These are phyloP conservation scores for Boloria selene DNA, from an alignment of 2,888 invertebrate species.

Conservation along the genomic window DNA sequence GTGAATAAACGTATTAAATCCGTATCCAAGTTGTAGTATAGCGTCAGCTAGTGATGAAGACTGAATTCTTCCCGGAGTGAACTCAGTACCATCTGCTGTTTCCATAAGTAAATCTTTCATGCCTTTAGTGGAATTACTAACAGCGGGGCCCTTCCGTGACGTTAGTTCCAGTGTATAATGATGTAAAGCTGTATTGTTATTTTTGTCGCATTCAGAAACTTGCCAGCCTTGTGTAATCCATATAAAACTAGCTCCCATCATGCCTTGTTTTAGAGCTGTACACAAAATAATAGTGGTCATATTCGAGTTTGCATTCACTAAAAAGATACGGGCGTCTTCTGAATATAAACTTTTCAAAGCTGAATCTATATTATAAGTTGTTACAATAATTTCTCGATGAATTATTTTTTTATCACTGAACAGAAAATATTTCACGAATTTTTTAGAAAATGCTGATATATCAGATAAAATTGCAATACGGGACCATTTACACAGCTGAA, in stretches of 20 bases:
- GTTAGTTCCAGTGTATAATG: constrained; percentile 46
- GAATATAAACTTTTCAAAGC: constrained; percentile 37
- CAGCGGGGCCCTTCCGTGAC: constrained; percentile 33
- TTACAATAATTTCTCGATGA: constrained; percentile 20
- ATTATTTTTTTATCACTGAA: constrained; percentile 6
- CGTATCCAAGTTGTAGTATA: constrained; percentile 27
- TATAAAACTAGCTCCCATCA: constrained; percentile 69
- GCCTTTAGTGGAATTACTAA: constrained; percentile 9
- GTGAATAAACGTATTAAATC: constrained; percentile 23
- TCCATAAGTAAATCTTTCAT: not conserved
- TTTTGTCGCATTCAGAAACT: constrained; percentile 16
- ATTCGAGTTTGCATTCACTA: constrained; percentile 87
- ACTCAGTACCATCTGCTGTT: not conserved
- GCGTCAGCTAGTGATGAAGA: constrained; percentile 29
- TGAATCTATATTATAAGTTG: constrained; percentile 14
- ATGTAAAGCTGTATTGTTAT: constrained; percentile 12
- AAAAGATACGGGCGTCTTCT: constrained; percentile 86
- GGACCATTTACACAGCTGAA: constrained; percentile 79
- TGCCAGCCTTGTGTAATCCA: constrained; percentile 60
- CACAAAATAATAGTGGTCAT: constrained; percentile 87
- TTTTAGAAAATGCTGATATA: constrained; percentile 37
- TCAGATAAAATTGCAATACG: constrained; percentile 90
- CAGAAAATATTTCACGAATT: constrained; percentile 28
- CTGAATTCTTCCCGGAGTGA: not conserved
- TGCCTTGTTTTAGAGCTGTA: constrained; percentile 57